Evolutionary conservation across 2,888 invertebrate genomes (phyloP).

Genomic region (Helicoverpa assulta): DNA sequence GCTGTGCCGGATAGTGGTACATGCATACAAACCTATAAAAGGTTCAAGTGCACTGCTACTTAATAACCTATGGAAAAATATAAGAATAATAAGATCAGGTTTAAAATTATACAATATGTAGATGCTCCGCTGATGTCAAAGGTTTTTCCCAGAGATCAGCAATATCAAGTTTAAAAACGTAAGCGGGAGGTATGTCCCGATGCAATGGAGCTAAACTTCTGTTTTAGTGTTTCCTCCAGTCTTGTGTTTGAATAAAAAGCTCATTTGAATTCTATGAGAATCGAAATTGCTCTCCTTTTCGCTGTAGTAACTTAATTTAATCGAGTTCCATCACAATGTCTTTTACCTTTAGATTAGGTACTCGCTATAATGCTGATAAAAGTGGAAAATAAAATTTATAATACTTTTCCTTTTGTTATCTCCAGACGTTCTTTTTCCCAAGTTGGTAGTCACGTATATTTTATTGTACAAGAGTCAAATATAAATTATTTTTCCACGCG

Average conservation of each 20-base stretch:
- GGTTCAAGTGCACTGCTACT: not conserved
- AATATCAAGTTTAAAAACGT: slow-evolving; percentile 66
- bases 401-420: slow-evolving; percentile 57
- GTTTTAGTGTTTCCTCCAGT: slow-evolving; percentile 83
- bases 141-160: slow-evolving; percentile 58
- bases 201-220: slow-evolving; percentile 78
- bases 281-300: slow-evolving; percentile 88
- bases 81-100: not conserved
- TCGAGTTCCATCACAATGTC: slow-evolving; percentile 85
- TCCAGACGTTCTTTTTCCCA: slow-evolving; percentile 54
- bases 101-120: not conserved
- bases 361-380: slow-evolving; percentile 71
- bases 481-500: slow-evolving; percentile 61
- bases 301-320: slow-evolving; percentile 89
- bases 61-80: not conserved
- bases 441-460: slow-evolving; percentile 58
- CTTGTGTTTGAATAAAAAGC: slow-evolving; percentile 88
- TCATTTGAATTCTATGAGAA: slow-evolving; percentile 90
- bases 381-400: slow-evolving; percentile 67
- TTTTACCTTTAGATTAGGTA: slow-evolving; percentile 83
- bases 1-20: slow-evolving; percentile 9
- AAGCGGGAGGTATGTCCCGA: slow-evolving; percentile 71
- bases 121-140: not conserved
- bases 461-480: slow-evolving; percentile 55
- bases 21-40: not conserved